phyloP scores from a whole-genome alignment of 2,888 invertebrate species.

The Bimastos eiseni region DNA sequence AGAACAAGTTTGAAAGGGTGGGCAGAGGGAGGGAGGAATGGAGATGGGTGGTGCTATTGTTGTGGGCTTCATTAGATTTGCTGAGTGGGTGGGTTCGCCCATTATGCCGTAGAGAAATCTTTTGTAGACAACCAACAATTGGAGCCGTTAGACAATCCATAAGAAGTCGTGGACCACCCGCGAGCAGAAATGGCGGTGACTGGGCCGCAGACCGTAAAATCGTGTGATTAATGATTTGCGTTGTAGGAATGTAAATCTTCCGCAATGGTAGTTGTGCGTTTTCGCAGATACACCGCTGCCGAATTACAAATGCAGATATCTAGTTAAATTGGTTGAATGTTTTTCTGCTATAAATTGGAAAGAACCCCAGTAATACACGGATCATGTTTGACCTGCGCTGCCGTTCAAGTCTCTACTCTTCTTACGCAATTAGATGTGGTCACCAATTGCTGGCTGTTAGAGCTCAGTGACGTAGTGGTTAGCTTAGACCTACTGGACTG shows the following conservation, averaged over 20 bases:
- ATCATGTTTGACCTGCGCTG: not conserved
- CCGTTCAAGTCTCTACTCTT: not conserved
- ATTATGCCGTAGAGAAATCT: not conserved
- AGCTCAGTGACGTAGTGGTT: too few species aligned
- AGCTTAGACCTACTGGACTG: too few species aligned
- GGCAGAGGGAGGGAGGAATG: not conserved
- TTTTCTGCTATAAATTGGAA: not conserved
- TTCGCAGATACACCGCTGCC: not conserved
- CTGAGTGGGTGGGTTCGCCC: not conserved
- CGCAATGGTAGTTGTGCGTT: not conserved
- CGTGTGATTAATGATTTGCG: not conserved
- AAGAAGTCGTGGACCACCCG: not conserved
- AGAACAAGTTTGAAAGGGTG: not conserved
- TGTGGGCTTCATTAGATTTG: not conserved
- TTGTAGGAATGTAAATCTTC: not conserved
- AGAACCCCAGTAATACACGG: not conserved
- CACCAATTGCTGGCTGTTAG: too few species aligned
- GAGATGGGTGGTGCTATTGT: not conserved
- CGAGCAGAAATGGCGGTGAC: not conserved
- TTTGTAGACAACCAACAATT: not conserved
- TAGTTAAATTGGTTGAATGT: not conserved
- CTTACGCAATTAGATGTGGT: not conserved
- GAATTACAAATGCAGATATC: not conserved
- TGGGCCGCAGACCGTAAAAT: not conserved
- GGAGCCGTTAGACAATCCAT: not conserved